These are phyloP conservation scores for Electrophaes corylata DNA, from an alignment of 2,888 invertebrate species.

Conservation along the genomic window DNA sequence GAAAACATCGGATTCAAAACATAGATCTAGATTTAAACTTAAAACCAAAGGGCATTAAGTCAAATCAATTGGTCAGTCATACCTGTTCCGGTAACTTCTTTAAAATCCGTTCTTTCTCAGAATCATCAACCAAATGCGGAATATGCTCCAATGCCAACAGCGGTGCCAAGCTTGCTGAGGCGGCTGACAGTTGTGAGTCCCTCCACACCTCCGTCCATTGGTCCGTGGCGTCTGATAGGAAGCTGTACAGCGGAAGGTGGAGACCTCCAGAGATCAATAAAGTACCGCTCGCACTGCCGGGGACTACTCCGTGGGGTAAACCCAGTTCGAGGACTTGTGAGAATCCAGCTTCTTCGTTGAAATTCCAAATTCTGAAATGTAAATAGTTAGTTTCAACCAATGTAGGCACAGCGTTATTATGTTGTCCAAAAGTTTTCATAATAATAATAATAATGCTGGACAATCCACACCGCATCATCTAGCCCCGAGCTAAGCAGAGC, in stretches of 20 bases:
- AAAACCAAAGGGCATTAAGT: not conserved
- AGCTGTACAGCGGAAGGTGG: conserved; percentile 80
- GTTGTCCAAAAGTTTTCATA: no score
- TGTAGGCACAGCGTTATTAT: no score
- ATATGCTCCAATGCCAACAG: conserved; percentile 83
- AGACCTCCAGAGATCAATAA: conserved; percentile 86
- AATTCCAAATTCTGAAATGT: conserved; percentile 86
- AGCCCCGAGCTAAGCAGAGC: no score
- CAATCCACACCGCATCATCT: no score
- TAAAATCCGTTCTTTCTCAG: conserved; percentile 77
- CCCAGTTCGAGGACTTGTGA: conserved; percentile 87
- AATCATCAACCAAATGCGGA: conserved; percentile 78
- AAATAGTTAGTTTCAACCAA: not conserved
- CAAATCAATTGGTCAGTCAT: conserved; percentile 21
- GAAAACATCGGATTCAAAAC: no score
- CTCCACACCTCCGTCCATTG: conserved; percentile 76
- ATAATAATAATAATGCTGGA: no score
- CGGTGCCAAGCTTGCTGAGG: conserved; percentile 85
- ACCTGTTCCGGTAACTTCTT: conserved; percentile 84
- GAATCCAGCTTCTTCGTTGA: conserved; percentile 88
- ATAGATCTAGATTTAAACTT: not conserved
- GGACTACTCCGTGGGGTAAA: conserved; percentile 86
- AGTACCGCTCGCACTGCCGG: conserved; percentile 86
- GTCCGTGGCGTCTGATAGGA: conserved; percentile 66
- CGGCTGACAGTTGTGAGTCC: conserved; percentile 78